Base-by-base conservation (phyloP, 2,113 vertebrate species). In the Pelecanus crispus region DNA sequence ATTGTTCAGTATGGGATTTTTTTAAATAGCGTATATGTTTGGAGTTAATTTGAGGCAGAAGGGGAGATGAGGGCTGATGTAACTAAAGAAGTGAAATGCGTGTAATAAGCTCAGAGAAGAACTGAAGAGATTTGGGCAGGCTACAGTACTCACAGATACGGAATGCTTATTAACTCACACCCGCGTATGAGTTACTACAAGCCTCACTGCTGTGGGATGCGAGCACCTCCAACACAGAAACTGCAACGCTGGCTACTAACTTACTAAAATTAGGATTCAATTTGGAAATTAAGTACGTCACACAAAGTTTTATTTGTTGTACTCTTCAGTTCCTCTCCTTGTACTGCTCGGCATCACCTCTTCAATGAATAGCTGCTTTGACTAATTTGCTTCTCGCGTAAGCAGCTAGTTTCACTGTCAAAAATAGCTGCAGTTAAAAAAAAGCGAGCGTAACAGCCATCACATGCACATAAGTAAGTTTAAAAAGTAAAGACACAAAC, bases 111-210 rank as follows among this genome's bases (percentile, higher is more conserved):
- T 75, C 58, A 73, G 59, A 29, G 72, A 72, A 45, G 28, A 70
- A 40, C 7, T 25, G 18, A 50, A 42, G 55, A 81, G 15, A 14
- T 32, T 81, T 15, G 50, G 50, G 9, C 32, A 77, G 3, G 10
- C 17, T 10, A n/a, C 5, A 36, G 17, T 9, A 44, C 49, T 12
- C 40, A 36, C n/a, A 34, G 21, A 12, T 0, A 4, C 17, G 42
- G 17, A 42, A 58, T 29, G 56, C 11, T 9, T 2, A 32, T 0
- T 10, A 34, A 25, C 55, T 72, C 21, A 5, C 6, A 26, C 25
- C 25, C 9, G 1, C 4, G 4, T 20, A 2, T 1, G 34, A 49
- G 22, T 49, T 56, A 31, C 15, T 16, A 7, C 6, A 40, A 26
- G n/a, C 9, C 42, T 49, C 40, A 13, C 6, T 1, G 5, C 71